These are phyloP conservation scores for Falco punctatus DNA, from an alignment of 2,113 vertebrate genomes.

Conservation along the genomic window DNA sequence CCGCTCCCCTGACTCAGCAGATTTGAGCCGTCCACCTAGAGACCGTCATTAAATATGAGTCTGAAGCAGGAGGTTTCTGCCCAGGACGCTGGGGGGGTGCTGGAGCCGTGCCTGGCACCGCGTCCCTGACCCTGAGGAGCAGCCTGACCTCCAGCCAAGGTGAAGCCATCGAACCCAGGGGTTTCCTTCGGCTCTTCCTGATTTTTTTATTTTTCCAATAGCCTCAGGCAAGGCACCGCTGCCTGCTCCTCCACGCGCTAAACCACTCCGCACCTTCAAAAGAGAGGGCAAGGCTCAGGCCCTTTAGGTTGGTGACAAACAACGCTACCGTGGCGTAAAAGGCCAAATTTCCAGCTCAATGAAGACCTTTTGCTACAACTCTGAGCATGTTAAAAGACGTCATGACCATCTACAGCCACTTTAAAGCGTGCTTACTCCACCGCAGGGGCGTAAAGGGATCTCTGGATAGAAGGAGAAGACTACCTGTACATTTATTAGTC, in stretches of 20 bases:
- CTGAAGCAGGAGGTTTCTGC: neutral
- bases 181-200: neutral
- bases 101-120: neutral
- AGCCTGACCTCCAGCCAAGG: neutral
- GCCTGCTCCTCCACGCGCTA: accelerated
- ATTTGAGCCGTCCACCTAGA: neutral
- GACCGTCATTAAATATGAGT: accelerated
- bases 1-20: neutral
- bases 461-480: neutral
- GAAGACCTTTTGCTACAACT: neutral
- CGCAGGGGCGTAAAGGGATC: neutral
- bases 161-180: neutral
- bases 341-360: neutral
- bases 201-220: neutral
- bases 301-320: accelerated
- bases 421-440: accelerated
- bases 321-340: accelerated
- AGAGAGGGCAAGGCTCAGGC: accelerated
- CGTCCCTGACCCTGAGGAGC: neutral
- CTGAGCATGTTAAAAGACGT: accelerated
- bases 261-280: neutral
- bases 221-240: neutral
- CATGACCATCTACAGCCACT: neutral
- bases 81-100: neutral
- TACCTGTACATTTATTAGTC: neutral